Evolutionary conservation across 2,888 invertebrate genomes (phyloP).

Genomic region (Pachydiplax longipennis): DNA sequence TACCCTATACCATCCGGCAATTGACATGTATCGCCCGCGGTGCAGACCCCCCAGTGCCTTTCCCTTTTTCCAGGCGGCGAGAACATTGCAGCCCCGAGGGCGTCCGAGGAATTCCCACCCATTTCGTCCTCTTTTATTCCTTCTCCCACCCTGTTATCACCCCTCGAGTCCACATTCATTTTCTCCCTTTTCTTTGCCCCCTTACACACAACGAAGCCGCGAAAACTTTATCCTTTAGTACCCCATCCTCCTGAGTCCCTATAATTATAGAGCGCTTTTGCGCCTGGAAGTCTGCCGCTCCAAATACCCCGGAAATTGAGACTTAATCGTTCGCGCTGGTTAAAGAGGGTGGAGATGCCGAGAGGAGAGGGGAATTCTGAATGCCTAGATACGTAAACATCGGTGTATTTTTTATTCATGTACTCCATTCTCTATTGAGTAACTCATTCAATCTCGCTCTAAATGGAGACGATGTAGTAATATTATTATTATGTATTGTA

Average conservation of each 20-base stretch:
- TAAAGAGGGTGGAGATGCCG: neutral
- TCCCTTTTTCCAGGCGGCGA: neutral
- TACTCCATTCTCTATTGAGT: no score
- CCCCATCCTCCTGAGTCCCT: neutral
- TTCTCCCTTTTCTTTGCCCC: neutral
- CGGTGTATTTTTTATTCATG: no score
- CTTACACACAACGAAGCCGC: neutral
- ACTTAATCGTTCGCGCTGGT: neutral
- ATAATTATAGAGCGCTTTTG: slow-evolving; percentile 27
- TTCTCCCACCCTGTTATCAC: neutral
- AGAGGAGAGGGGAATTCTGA: neutral
- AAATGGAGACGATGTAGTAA: no score
- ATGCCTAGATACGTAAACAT: neutral
- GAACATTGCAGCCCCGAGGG: neutral
- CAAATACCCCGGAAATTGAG: slow-evolving; percentile 40
- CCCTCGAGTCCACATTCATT: neutral
- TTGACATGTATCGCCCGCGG: neutral
- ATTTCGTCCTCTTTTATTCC: neutral
- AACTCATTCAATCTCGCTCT: no score
- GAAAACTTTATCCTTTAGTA: neutral
- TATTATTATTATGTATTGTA: no score
- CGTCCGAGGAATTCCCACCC: neutral
- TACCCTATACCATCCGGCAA: neutral
- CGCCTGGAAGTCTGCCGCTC: slow-evolving; percentile 7
- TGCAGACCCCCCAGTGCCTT: neutral